Evolutionary conservation across 2,797 vertebrate genomes (phyloP).

Genomic region (Poecilia wingei): DNA sequence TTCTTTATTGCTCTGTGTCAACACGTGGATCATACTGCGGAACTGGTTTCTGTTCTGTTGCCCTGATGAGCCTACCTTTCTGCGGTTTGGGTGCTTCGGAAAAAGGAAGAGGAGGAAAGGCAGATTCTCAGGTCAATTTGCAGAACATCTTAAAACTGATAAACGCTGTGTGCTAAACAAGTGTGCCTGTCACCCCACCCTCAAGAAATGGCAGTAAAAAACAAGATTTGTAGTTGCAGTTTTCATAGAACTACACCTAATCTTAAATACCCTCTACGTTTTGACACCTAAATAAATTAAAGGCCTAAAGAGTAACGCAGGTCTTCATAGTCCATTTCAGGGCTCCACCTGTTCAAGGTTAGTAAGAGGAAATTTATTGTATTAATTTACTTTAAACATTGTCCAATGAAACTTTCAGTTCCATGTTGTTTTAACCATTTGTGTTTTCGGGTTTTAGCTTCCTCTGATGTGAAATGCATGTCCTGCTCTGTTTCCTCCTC

Average conservation of each 20-base stretch:
- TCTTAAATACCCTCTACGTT: slow-evolving; percentile 60
- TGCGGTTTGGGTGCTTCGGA: slow-evolving; percentile 69
- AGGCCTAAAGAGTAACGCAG: slow-evolving; percentile 67
- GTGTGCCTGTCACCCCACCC: slow-evolving; percentile 66
- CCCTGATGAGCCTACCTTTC: slow-evolving; percentile 79
- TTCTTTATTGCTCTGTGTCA: slow-evolving; percentile 86
- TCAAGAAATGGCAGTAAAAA: slow-evolving; percentile 73
- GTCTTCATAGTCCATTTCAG: slow-evolving; percentile 41
- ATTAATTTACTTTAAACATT: slow-evolving; percentile 45
- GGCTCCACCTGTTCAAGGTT: slow-evolving; percentile 43
- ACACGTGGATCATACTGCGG: slow-evolving; percentile 80
- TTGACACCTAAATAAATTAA: slow-evolving; percentile 61
- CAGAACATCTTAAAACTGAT: slow-evolving; percentile 65
- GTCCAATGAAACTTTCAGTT: slow-evolving; percentile 37
- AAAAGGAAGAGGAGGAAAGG: slow-evolving; percentile 80
- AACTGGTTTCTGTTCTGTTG: slow-evolving; percentile 73
- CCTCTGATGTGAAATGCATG: slow-evolving; percentile 62
- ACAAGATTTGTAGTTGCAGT: slow-evolving; percentile 75
- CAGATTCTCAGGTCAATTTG: slow-evolving; percentile 70
- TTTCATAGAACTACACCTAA: slow-evolving; percentile 63
- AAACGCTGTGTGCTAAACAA: slow-evolving; percentile 46
- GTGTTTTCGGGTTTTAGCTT: slow-evolving; percentile 37
- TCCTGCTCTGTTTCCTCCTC: slow-evolving; percentile 79
- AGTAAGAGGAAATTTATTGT: slow-evolving; percentile 53
- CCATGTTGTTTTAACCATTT: slow-evolving; percentile 4